Conservation (phyloP, 1,140 invertebrate genomes). For the Pseudomyrmex sp. region DNA sequence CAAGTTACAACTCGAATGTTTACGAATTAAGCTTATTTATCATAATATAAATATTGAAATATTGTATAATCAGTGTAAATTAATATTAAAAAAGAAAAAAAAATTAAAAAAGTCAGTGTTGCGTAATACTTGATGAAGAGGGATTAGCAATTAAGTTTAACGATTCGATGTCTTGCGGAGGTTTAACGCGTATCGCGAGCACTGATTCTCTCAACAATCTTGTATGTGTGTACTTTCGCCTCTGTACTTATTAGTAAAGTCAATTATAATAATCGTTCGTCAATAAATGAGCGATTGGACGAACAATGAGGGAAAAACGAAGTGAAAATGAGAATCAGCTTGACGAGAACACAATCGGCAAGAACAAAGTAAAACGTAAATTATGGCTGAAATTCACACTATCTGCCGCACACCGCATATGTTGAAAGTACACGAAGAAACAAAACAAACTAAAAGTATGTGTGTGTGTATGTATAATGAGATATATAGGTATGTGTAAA, state of each 20-base stretch:
- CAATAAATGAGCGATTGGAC: constrained; percentile 45
- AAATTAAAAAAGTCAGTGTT: not conserved
- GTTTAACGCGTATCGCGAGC: not conserved
- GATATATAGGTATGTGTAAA: constrained; percentile 34
- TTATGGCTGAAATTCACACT: constrained; percentile 10
- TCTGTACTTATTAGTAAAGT: constrained; percentile 72
- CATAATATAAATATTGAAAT: too few species aligned
- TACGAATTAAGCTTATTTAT: not conserved
- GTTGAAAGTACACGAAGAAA: constrained; percentile 57
- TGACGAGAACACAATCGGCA: not conserved
- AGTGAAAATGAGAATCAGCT: not conserved
- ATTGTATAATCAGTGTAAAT: not conserved
- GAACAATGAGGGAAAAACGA: not conserved
- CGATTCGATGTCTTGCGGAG: constrained; percentile 6
- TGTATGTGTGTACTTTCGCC: constrained; percentile 44
- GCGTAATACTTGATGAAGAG: constrained; percentile 6
- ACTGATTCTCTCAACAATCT: constrained; percentile 43
- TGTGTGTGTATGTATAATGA: constrained; percentile 36
- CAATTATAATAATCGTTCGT: constrained; percentile 69
- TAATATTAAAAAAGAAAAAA: not conserved
- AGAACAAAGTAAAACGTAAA: not conserved
- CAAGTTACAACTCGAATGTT: not conserved
- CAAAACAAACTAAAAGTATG: not conserved
- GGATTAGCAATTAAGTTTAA: constrained; percentile 6
- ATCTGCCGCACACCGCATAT: constrained; percentile 27